Percentiles rank a stretch among this genome's conserved stretches.
phyloP scores from a whole-genome alignment of 1,140 invertebrate genomes.

The Hesperophylax magnus region DNA sequence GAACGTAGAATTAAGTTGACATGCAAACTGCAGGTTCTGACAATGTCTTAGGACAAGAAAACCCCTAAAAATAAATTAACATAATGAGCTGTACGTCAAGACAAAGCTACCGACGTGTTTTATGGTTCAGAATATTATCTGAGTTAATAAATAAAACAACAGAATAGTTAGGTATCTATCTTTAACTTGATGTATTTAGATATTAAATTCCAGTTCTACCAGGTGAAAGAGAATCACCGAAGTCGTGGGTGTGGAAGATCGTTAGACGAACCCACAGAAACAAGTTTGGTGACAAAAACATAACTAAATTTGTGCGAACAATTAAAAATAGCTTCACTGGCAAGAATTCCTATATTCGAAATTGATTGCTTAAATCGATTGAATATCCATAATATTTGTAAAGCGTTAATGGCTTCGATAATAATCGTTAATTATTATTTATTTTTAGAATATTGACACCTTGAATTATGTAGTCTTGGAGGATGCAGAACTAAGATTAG shows the following conservation, averaged over 20 bases:
- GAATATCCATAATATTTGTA: conserved; percentile 29
- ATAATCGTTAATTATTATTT: conserved; percentile 26
- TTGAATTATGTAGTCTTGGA: neutral
- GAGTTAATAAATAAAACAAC: too few relatives aligned
- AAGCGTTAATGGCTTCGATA: conserved; percentile 19
- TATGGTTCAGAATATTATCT: too few relatives aligned
- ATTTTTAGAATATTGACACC: neutral
- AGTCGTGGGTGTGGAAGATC: neutral
- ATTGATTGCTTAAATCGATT: conserved; percentile 15
- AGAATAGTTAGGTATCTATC: too few relatives aligned
- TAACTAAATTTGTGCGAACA: conserved; percentile 14
- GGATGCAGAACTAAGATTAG: too few relatives aligned
- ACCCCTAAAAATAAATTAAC: too few relatives aligned
- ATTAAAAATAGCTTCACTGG: conserved; percentile 6
- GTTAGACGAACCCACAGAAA: neutral
- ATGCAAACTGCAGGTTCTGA: too few relatives aligned
- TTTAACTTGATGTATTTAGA: too few relatives aligned
- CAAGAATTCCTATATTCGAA: conserved; percentile 12
- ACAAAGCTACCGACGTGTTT: too few relatives aligned
- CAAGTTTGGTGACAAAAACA: conserved; percentile 10
- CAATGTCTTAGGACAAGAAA: too few relatives aligned
- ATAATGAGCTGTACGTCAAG: too few relatives aligned
- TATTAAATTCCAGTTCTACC: too few relatives aligned
- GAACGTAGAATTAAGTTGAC: too few relatives aligned
- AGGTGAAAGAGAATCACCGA: neutral